Conservation (phyloP, 2,113 vertebrate species). For the Verasper variegatus region DNA sequence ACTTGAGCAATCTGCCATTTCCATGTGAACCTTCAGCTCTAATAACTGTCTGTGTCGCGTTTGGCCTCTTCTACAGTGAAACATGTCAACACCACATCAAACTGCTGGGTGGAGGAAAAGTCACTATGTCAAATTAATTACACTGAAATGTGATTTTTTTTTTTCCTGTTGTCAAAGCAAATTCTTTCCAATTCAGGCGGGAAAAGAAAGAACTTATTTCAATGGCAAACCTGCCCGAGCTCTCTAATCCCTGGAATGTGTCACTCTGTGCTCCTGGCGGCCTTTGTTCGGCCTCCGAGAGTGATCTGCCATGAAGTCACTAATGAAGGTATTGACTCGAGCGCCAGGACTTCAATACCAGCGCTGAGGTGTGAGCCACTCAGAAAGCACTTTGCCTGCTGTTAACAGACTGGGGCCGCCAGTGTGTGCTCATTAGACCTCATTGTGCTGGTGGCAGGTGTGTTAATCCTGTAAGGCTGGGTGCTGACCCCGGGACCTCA, state of each 20-base stretch:
- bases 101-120: constrained; percentile 4
- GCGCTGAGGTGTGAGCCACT: constrained; percentile 60
- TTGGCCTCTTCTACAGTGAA: not conserved
- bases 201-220: constrained; percentile 29
- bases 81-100: constrained; percentile 32
- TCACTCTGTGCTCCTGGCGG: constrained; percentile 66
- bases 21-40: not conserved
- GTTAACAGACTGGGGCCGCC: constrained; percentile 47
- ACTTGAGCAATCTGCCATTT: not conserved
- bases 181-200: constrained; percentile 52
- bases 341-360: constrained; percentile 58
- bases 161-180: constrained; percentile 35
- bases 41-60: not conserved
- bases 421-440: constrained; percentile 71
- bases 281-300: constrained; percentile 57
- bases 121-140: constrained; percentile 39
- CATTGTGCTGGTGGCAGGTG: constrained; percentile 72
- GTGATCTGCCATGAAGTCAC: constrained; percentile 61
- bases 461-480: constrained; percentile 65
- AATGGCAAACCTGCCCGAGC: constrained; percentile 51
- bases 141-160: not conserved
- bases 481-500: constrained; percentile 66
- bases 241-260: constrained; percentile 79
- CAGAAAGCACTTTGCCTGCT: constrained; percentile 55
- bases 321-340: constrained; percentile 78